Conservation (phyloP, 2,113 vertebrate genomes). For the Pygoscelis adeliae region DNA sequence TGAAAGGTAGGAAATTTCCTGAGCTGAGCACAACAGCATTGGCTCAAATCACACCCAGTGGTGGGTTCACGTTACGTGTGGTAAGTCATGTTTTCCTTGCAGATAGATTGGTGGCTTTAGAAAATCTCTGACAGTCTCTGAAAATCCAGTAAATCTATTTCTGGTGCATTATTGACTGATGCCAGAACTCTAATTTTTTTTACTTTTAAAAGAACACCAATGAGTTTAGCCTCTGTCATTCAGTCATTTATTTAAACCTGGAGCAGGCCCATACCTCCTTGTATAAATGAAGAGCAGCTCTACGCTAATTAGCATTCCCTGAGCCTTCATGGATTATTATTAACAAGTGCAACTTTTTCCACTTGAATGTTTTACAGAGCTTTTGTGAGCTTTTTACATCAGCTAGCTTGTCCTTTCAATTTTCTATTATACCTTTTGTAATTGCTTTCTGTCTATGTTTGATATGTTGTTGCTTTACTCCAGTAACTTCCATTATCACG, state of each 20-base stretch:
- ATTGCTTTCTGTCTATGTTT: constrained; percentile 40
- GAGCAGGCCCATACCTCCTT: not conserved
- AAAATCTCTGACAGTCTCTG: not conserved
- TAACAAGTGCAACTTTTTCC: constrained; percentile 1
- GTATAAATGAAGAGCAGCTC: not conserved
- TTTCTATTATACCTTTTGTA: constrained; percentile 48
- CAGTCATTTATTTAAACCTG: not conserved
- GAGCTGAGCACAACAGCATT: not conserved
- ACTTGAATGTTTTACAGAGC: constrained; percentile 33
- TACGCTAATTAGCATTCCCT: not conserved
- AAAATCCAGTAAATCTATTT: not conserved
- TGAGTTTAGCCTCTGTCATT: not conserved
- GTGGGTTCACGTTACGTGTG: not conserved
- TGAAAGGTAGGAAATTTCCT: not conserved
- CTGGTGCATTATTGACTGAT: not conserved
- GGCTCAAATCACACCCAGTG: not conserved
- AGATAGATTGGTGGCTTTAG: not conserved
- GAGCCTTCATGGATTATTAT: constrained; percentile 14
- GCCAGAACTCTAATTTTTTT: not conserved
- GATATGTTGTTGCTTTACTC: constrained; percentile 32
- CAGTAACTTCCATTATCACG: constrained; percentile 28
- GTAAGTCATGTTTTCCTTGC: not conserved
- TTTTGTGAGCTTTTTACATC: constrained; percentile 36
- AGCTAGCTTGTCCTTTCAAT: constrained; percentile 26
- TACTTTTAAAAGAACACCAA: not conserved